Base-by-base conservation (phyloP, 2,888 invertebrate species). In the Ochlodes sylvanus region DNA sequence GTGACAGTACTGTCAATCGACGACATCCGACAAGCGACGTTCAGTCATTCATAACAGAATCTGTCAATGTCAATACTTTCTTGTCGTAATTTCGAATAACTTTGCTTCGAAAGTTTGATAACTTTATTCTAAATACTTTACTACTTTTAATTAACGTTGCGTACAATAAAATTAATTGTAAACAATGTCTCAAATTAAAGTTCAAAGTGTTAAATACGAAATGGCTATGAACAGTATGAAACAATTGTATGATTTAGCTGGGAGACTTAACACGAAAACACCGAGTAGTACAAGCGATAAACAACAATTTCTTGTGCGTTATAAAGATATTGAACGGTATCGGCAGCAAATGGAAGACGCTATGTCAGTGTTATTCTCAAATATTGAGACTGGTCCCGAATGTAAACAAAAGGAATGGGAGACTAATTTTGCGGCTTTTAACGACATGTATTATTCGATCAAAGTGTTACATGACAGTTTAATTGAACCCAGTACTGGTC, bases 281-380 rank as follows among this genome's bases (percentile, higher is more conserved):
- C 19, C 19, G 3, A 6, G 2, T 19, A 50, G 50, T 50, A 12
- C 10, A 4, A 19, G 9, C 17, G 19, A 50, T 50, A 50, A 50
- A 50, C 17, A 50, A 50, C 50, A 50, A 50, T 50, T 50, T 50
- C 50, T 50, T 50, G 50, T 19, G 50, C 50, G 50, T 50, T 50
- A 19, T 19, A 50, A 19, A 2, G 50, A 50, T 19, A 50, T 17
- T 19, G 50, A 50, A n/a, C 15, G 50, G 19, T 19, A 50, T 17
- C 50, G 50, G 50, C 50, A 50, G 7, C 50, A 50, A 19, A 50
- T 50, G 50, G 50, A 61, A 14, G 61, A 61, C 19, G 61, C 61
- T 61, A 19, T 50, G 12, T 44, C 61, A 9, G 34, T 50, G 7
- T 27, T 61, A 34, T 61, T 61, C 19, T 32, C 61, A 44, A 50